A percentile compares a stretch with the other conserved stretches of the same genome.
Conservation (phyloP, 2,797 vertebrate genomes). For the Melopsittacus undulatus region DNA sequence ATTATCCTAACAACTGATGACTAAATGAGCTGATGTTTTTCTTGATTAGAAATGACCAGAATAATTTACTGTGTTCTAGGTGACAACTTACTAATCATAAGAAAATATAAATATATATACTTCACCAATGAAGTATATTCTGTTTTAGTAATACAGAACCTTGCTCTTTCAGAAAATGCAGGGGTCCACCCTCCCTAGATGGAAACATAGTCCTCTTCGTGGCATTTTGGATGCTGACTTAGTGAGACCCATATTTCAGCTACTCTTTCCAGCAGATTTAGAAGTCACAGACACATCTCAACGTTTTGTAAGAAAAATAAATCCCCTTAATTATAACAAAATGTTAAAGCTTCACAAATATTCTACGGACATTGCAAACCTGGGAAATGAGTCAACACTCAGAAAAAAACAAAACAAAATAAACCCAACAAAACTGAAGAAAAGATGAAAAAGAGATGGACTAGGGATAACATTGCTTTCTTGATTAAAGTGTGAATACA, state of each 20-base stretch:
- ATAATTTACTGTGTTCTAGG: not conserved
- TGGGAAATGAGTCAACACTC: not conserved
- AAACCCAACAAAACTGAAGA: not conserved
- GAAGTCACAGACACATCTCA: not conserved
- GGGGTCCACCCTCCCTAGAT: not conserved
- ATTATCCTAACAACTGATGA: not conserved
- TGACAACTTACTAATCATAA: not conserved
- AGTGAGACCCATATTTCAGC: not conserved
- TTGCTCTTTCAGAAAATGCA: not conserved
- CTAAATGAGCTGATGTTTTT: not conserved
- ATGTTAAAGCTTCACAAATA: slow-evolving; percentile 20
- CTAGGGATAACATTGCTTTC: not conserved
- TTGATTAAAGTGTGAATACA: not conserved
- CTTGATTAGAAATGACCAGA: not conserved
- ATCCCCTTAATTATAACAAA: slow-evolving; percentile 39
- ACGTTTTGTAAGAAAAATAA: slow-evolving; percentile 42
- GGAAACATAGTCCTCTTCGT: not conserved
- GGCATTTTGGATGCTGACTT: not conserved
- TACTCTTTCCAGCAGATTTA: not conserved
- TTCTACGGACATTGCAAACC: not conserved
- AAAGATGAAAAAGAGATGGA: not conserved
- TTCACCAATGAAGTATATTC: not conserved
- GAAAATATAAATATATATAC: not conserved
- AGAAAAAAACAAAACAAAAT: not conserved
- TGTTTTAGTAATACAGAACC: not conserved